Evolutionary conservation across 2,113 vertebrate species (phyloP), one percentile per base, ranked within the genome.

Genomic region (Tachysurus vachellii): DNA sequence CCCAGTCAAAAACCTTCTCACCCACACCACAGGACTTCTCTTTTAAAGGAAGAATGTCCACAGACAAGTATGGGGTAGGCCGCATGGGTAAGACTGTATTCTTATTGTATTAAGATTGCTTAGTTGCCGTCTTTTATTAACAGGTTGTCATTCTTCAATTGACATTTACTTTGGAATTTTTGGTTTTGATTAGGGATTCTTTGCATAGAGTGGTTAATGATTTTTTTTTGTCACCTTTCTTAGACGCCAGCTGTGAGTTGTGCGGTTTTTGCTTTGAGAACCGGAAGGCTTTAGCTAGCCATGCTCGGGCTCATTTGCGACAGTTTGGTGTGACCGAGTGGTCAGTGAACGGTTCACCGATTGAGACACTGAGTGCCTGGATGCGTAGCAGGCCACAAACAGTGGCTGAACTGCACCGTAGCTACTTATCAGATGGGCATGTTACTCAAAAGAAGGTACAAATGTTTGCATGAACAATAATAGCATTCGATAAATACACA

Each of bases 281-380:
- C 93, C 96, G 97, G 5, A 99, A 99, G 91, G 98, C 97, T 0
- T 90, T 99, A 92, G 97, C 98, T 44, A 99, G 98, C 94, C 98
- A 98, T 0, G 97, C 98, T 0, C 95, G 97, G 10, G 97, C 98
- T 0, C 98, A 99, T 90, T 96, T 99, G 82, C 92, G 98, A n/a
- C 98, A 99, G 89, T 99, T 99, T 4, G 98, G 98, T 0, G 97
- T 99, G 93, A 99, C 97, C 0, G 98, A 99, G 85, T 99, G 98
- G 98, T 98, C 97, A 9, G 98, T 99, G 1, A 99, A 99, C 5
- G 98, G 98, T 13, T 99, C 97, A 0, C 98, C 98, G n/a, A 99
- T 99, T 2, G 97, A 99, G 95, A 99, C 98, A 0, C 95, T 99
- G 28, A 96, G 97, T n/a, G 97, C 98, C 73, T 99, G 98, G 98